These are phyloP conservation scores for Metaphire vulgaris DNA, from an alignment of 1,140 invertebrate genomes.

Conservation along the genomic window DNA sequence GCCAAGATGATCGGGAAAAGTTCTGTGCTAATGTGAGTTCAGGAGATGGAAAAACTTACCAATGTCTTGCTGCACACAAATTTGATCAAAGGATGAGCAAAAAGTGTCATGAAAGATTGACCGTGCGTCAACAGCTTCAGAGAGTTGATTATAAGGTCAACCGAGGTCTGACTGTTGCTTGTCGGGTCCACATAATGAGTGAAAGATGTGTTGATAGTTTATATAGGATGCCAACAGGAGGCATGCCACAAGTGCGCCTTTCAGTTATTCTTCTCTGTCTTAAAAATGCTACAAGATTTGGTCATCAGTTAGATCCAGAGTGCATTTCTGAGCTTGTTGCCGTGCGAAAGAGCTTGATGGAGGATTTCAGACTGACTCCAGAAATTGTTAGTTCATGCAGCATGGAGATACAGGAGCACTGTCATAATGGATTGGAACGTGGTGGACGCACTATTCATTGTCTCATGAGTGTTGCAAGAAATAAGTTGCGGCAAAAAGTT, in stretches of 20 bases:
- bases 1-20: slow-evolving; percentile 70
- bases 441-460: slow-evolving; percentile 89
- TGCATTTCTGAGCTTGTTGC: slow-evolving; percentile 77
- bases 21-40: slow-evolving; percentile 55
- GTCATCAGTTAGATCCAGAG: slow-evolving; percentile 62
- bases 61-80: slow-evolving; percentile 78
- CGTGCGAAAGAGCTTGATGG: slow-evolving; percentile 80
- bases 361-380: slow-evolving; percentile 84
- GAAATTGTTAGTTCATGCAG: slow-evolving; percentile 72
- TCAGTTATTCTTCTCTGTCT: slow-evolving; percentile 88
- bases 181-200: slow-evolving; percentile 79
- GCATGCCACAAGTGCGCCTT: slow-evolving; percentile 67
- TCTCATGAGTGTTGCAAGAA: slow-evolving; percentile 76
- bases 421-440: slow-evolving; percentile 58
- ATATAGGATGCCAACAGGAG: slow-evolving; percentile 32
- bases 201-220: slow-evolving; percentile 56
- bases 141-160: slow-evolving; percentile 84
- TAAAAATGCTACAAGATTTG: slow-evolving; percentile 73
- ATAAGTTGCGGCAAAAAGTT: too few relatives aligned
- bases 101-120: slow-evolving; percentile 74
- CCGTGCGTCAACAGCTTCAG: slow-evolving; percentile 76
- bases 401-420: slow-evolving; percentile 65
- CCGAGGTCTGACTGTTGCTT: slow-evolving; percentile 76
- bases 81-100: slow-evolving; percentile 61
- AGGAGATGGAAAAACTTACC: slow-evolving; percentile 72